phyloP scores from a whole-genome alignment of 2,113 vertebrate genomes.

The Mungos mungo region DNA sequence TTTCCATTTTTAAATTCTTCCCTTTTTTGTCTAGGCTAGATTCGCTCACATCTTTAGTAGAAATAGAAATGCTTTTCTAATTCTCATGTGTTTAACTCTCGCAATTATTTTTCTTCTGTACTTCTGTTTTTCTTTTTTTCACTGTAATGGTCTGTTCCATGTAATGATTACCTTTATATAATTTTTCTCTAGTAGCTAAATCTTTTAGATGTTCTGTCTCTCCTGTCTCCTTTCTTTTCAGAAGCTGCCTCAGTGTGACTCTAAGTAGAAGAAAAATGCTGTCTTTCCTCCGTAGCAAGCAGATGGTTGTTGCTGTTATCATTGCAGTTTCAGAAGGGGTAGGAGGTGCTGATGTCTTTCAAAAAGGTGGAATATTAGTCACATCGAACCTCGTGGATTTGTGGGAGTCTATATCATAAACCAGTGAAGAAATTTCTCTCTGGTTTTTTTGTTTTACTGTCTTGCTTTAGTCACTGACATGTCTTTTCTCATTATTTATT shows the following conservation, averaged over 20 bases:
- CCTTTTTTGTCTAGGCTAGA: neutral
- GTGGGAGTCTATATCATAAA: neutral
- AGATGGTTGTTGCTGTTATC: slow-evolving; percentile 55
- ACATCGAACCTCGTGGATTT: slow-evolving; percentile 44
- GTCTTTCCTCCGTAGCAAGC: neutral
- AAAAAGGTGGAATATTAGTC: slow-evolving; percentile 58
- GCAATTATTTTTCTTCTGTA: neutral
- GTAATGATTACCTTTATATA: neutral
- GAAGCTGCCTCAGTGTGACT: neutral
- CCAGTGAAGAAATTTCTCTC: neutral
- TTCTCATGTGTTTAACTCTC: neutral
- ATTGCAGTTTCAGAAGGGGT: slow-evolving; percentile 35
- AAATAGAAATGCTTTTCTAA: neutral
- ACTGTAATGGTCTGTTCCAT: neutral
- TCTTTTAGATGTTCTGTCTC: neutral
- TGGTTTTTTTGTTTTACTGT: neutral
- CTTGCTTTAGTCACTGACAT: neutral
- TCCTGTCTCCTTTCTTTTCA: neutral
- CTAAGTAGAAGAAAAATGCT: neutral
- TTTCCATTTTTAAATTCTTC: neutral
- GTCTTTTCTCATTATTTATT: neutral
- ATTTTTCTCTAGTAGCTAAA: neutral
- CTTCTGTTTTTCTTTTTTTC: neutral
- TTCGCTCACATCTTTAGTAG: neutral
- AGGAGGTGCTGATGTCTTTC: slow-evolving; percentile 47